These are phyloP conservation scores for Oscheius myriophilus DNA, from an alignment of 2,888 invertebrate genomes.

Conservation along the genomic window DNA sequence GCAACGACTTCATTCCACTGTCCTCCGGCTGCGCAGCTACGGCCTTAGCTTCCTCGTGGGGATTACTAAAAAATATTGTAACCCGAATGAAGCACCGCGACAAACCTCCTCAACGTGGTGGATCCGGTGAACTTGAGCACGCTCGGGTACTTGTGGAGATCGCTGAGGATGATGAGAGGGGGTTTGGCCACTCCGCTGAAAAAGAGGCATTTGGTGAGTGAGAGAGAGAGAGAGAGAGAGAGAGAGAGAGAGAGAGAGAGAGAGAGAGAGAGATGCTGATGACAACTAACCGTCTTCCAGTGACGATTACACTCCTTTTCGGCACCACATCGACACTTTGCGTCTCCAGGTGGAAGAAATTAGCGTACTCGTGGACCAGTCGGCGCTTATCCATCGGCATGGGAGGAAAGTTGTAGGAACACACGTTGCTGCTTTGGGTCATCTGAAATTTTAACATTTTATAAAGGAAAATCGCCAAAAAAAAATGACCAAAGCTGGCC, in stretches of 20 bases:
- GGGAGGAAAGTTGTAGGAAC: constrained; percentile 39
- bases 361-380: constrained; percentile 90
- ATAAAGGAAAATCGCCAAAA: neutral
- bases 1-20: constrained; percentile 26
- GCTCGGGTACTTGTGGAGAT: constrained; percentile 48
- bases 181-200: constrained; percentile 45
- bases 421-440: constrained; percentile 24
- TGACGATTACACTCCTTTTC: constrained; percentile 83
- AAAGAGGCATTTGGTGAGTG: too few relatives aligned
- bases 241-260: too few relatives aligned
- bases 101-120: constrained; percentile 35
- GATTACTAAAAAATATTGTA: too few relatives aligned
- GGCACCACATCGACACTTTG: constrained; percentile 94
- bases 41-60: constrained; percentile 38
- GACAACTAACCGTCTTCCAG: constrained; percentile 71
- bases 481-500: too few relatives aligned
- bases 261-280: neutral
- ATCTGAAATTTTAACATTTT: constrained; percentile 4
- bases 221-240: too few relatives aligned
- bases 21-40: constrained; percentile 28
- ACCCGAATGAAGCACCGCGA: too few relatives aligned
- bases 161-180: constrained; percentile 47
- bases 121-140: constrained; percentile 43
- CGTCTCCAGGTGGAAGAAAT: constrained; percentile 91
- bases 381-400: constrained; percentile 54